Conservation (phyloP, 1,140 invertebrate species). For the Philopotamus ludificatus region DNA sequence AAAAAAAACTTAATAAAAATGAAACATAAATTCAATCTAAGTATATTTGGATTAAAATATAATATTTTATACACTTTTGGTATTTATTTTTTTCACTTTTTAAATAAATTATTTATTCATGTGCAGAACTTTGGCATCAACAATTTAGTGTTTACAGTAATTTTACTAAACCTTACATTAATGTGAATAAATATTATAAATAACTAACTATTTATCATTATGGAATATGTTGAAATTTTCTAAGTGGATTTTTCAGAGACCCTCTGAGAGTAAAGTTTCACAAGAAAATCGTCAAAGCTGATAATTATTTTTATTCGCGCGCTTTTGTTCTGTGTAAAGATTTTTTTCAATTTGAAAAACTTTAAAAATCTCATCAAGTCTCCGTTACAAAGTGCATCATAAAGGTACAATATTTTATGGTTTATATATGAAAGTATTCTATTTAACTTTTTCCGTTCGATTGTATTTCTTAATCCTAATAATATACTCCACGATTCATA, state of each 20-base stretch:
- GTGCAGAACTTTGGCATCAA: slow-evolving; percentile 42
- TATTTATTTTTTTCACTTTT: not conserved
- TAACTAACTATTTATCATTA: slow-evolving; percentile 40
- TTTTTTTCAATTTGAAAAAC: not conserved
- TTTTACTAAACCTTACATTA: slow-evolving; percentile 37
- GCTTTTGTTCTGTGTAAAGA: not conserved
- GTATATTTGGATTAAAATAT: not conserved
- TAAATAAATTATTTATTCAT: not conserved
- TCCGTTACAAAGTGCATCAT: slow-evolving; percentile 36
- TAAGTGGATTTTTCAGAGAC: slow-evolving; percentile 34
- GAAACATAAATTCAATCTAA: not conserved
- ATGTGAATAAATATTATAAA: slow-evolving; percentile 42
- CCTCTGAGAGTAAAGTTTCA: slow-evolving; percentile 29
- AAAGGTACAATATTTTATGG: slow-evolving; percentile 42
- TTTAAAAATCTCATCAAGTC: slow-evolving; percentile 23
- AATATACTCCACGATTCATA: slow-evolving; percentile 20
- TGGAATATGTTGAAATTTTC: slow-evolving; percentile 40
- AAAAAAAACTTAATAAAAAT: not conserved
- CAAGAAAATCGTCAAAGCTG: not conserved
- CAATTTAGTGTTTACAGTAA: slow-evolving; percentile 36
- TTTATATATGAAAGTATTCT: slow-evolving; percentile 39
- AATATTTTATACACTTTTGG: not conserved
- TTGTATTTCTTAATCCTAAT: slow-evolving; percentile 31
- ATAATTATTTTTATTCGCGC: not conserved
- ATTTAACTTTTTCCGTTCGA: slow-evolving; percentile 34